Base-by-base conservation (phyloP, 2,113 vertebrate genomes). In the Prunella himalayana region DNA sequence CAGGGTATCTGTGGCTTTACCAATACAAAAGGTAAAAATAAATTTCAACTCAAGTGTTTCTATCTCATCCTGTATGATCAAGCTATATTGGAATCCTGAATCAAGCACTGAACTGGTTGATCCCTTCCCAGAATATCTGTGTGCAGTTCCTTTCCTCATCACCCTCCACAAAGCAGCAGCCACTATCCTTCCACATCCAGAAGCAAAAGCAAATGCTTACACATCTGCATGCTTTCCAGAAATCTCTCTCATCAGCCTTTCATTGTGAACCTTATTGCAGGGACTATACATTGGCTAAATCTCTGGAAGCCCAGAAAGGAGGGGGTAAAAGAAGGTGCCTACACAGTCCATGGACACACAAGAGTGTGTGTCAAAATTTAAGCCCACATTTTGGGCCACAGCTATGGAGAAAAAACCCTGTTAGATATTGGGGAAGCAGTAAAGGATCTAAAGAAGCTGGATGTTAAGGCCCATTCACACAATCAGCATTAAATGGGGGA, bases 341-440 rank as follows among this genome's bases (percentile, higher is more conserved):
- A 15, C 8, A 17, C 12, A 30, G 24, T 42, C 30, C 14, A 13
- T 22, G 49, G 20, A 23, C 28, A 49, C 9, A 28, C 14, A 37
- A 19, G 13, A 13, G 21, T 18, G 7, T 19, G 17, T 31, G 7
- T 22, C 24, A 47, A 51, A 77, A 37, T 49, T 30, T 49, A 78
- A 51, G 2, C 9, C 25, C 3, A 0, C 19, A 54, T 93, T 78
- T 68, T 78, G 24, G 44, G 35, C 47, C 42, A n/a, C 19, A 75
- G 6, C 2, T 49, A 41, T 4, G 3, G 28, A 90, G 5, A 9
- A 51, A 50, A 77, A 53, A 3, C 0, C 11, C 11, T 15, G 0
- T 41, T 56, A 60, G 22, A 45, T 13, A 12, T 13, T 2, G 3
- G 8, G 17, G 8, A 73, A 27, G 20, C 50, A 73, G 45, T 25